A percentile compares a stretch with the other conserved stretches of the same genome.
These are phyloP conservation scores for Hyperoplus immaculatus DNA, from an alignment of 2,797 vertebrate genomes.

Conservation along the genomic window DNA sequence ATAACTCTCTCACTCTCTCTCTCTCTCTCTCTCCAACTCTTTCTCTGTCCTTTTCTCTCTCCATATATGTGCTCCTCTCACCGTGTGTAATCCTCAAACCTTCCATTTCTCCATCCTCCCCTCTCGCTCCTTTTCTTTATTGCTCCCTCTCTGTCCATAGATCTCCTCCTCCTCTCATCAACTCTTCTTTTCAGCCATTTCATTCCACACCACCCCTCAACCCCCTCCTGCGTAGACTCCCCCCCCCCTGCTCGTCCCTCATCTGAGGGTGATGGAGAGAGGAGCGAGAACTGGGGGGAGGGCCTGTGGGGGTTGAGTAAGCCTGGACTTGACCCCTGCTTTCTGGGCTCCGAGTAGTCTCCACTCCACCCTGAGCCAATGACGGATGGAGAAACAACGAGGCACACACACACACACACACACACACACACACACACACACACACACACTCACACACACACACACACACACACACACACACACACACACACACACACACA, in stretches of 20 bases:
- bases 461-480: slow-evolving; percentile 22
- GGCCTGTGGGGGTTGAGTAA: slow-evolving; percentile 78
- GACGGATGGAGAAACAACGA: slow-evolving; percentile 76
- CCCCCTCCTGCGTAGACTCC: slow-evolving; percentile 34
- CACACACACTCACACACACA: slow-evolving; percentile 42
- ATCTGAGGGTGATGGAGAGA: slow-evolving; percentile 68
- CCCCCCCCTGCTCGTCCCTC: slow-evolving; percentile 46
- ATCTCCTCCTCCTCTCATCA: slow-evolving; percentile 69
- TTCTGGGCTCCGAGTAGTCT: slow-evolving; percentile 88
- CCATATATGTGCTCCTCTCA: slow-evolving; percentile 54
- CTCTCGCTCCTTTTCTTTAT: slow-evolving; percentile 47
- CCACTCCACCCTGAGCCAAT: slow-evolving; percentile 81
- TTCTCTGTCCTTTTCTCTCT: neutral
- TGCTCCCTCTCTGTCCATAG: slow-evolving; percentile 59
- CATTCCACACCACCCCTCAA: slow-evolving; percentile 37
- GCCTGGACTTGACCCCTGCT: slow-evolving; percentile 91
- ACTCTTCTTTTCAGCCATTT: slow-evolving; percentile 48
- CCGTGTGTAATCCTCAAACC: slow-evolving; percentile 47
- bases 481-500: slow-evolving; percentile 12
- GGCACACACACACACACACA: slow-evolving; percentile 44
- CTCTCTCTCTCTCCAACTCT: neutral
- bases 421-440: slow-evolving; percentile 40
- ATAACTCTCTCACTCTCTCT: neutral
- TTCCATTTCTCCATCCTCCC: slow-evolving; percentile 62
- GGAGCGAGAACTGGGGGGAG: slow-evolving; percentile 34